phyloP scores from a whole-genome alignment of 2,888 invertebrate species.

The Entomobrya multifasciata region DNA sequence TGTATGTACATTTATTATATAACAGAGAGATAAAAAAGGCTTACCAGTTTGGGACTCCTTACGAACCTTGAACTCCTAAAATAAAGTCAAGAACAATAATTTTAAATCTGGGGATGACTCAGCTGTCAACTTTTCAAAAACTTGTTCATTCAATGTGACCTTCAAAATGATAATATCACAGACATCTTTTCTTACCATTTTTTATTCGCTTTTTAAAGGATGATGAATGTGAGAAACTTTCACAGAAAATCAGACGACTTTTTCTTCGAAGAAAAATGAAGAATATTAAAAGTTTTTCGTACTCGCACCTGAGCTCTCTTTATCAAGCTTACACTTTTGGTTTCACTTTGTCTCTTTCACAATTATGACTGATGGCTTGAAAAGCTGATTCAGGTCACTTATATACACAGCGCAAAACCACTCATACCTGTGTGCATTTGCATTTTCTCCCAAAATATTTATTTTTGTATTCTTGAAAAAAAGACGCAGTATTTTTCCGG shows the following conservation, averaged over 20 bases:
- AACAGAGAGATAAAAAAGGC: too few species aligned
- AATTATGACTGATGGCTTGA: slow-evolving; percentile 64
- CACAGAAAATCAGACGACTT: too few species aligned
- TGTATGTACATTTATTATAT: not conserved
- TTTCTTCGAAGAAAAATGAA: too few species aligned
- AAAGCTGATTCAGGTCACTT: slow-evolving; percentile 41
- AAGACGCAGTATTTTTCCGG: slow-evolving; percentile 7
- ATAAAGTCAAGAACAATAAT: slow-evolving; percentile 52
- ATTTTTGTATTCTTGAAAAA: not conserved
- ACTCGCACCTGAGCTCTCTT: not conserved
- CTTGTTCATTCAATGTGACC: too few species aligned
- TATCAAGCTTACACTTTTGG: slow-evolving; percentile 12
- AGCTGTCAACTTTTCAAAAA: too few species aligned
- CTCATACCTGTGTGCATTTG: not conserved
- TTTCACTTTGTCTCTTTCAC: slow-evolving; percentile 34
- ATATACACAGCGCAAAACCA: slow-evolving; percentile 37
- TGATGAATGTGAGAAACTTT: not conserved
- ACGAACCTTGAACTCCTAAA: slow-evolving; percentile 76
- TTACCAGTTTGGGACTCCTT: slow-evolving; percentile 75
- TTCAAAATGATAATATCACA: too few species aligned
- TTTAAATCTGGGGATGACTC: too few species aligned
- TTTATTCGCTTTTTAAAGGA: not conserved
- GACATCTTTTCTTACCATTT: slow-evolving; percentile 36
- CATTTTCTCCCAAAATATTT: not conserved
- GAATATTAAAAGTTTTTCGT: too few species aligned